Conservation (phyloP, 2,113 vertebrate genomes). For the Hyperopisus bebe region DNA sequence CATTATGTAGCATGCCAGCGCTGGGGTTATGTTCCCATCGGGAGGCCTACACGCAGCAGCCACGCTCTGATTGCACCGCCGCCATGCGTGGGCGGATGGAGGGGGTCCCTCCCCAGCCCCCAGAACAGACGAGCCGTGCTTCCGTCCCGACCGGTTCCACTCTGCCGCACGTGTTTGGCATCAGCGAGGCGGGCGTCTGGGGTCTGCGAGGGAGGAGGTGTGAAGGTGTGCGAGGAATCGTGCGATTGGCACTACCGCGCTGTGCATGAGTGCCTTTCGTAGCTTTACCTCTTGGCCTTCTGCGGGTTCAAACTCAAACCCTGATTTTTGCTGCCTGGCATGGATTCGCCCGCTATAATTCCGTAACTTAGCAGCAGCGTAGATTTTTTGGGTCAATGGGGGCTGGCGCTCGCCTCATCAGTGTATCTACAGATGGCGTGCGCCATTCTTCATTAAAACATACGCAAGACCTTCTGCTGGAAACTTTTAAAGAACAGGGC, state of each 20-base stretch:
- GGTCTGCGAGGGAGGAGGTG: neutral
- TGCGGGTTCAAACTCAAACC: neutral
- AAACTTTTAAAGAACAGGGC: neutral
- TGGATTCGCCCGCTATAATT: neutral
- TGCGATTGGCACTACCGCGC: neutral
- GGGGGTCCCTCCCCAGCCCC: neutral
- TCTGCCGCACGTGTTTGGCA: neutral
- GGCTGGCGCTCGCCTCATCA: neutral
- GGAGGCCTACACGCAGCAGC: neutral
- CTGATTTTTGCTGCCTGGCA: neutral
- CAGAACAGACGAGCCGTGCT: neutral
- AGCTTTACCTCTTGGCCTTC: neutral
- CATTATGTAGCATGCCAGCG: neutral
- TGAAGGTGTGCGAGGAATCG: neutral
- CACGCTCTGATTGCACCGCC: neutral
- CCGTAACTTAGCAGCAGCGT: neutral
- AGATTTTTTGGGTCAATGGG: neutral
- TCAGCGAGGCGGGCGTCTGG: neutral
- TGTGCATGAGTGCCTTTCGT: neutral
- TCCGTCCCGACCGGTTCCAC: slow-evolving; percentile 7
- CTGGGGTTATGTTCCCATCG: neutral
- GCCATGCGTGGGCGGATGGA: neutral
- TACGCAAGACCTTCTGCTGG: too few species aligned
- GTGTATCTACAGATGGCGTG: neutral
- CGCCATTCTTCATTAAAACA: neutral